Base-by-base conservation (phyloP, 92 coral and sea anemone species). In the Plumapathes pennacea region DNA sequence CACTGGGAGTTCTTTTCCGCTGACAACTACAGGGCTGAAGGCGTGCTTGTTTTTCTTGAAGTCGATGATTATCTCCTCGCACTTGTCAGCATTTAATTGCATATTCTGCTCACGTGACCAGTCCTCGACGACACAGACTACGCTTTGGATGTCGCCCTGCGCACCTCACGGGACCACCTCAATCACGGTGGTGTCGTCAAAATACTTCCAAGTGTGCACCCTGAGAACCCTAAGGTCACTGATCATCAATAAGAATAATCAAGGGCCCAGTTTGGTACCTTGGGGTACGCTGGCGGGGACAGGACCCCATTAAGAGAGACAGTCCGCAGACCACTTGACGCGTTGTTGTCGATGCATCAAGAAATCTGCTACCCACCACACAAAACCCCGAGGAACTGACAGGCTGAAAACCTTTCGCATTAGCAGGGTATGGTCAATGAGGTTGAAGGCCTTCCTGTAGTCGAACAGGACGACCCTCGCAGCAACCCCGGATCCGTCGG, bases 401-500 rank as follows among this genome's bases (percentile, higher is more conserved):
- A 38, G 17, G 15, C 29, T 11, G 0, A 19, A 23, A 32, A 47
- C 14, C 33, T 64, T 48, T 34, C 50, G 9, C 4, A 32, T 20
- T 5, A 62, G 58, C 10, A 46, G 28, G 0, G 13, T 4, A 27
- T 62, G 60, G 29, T 62, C 57, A 1, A 46, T 46, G 12, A 62
- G 71, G 27, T 62, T 57, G 38, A 62, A 62, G 1, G 59, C 71
- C 42, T n/a, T n/a, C n/a, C n/a, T n/a, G n/a, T n/a, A n/a, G n/a
- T n/a, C n/a, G n/a, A n/a, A n/a, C n/a, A n/a, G n/a, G n/a, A n/a
- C n/a, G n/a, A n/a, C n/a, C n/a, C n/a, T n/a, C n/a, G n/a, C n/a
- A n/a, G n/a, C n/a, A n/a, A n/a, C n/a, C n/a, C n/a, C n/a, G n/a
- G n/a, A n/a, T n/a, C n/a, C n/a, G n/a, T n/a, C n/a, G n/a, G n/a